A percentile compares a stretch with the other conserved stretches of the same genome.
Evolutionary conservation across 2,888 invertebrate genomes (phyloP).

Genomic region (Dasypolia templi): DNA sequence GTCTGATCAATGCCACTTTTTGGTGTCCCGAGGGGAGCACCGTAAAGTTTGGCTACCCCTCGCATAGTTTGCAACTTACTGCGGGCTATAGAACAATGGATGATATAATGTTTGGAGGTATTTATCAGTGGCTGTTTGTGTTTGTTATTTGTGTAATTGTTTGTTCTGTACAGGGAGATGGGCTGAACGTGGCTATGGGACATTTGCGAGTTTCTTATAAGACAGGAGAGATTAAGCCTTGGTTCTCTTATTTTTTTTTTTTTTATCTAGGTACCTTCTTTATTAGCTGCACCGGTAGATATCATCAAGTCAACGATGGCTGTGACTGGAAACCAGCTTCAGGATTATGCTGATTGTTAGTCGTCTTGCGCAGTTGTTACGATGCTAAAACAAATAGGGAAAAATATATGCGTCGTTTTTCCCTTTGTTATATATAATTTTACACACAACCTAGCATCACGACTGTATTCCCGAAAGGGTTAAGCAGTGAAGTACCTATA

Average conservation of each 20-base stretch:
- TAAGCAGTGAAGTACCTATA: not conserved
- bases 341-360: too few species aligned
- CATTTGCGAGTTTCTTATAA: constrained; percentile 1
- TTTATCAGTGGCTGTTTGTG: constrained; percentile 40
- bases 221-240: not conserved
- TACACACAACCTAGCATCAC: too few species aligned
- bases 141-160: constrained; percentile 40
- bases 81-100: constrained; percentile 48
- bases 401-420: too few species aligned
- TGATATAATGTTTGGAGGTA: constrained; percentile 49
- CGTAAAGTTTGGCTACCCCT: constrained; percentile 57
- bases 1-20: constrained; percentile 66
- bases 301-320: too few species aligned
- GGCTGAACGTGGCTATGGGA: not conserved
- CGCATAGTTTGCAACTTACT: constrained; percentile 60
- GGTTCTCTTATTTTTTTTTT: not conserved
- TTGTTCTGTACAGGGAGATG: not conserved
- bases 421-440: too few species aligned
- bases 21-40: constrained; percentile 54
- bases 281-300: not conserved
- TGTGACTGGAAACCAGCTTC: not conserved
- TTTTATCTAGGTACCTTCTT: not conserved
- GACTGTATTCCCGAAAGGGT: not conserved
- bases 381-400: too few species aligned
- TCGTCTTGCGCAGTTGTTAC: too few species aligned